Evolutionary conservation across 2,888 invertebrate genomes (phyloP).

Genomic region (Polietes domitor): DNA sequence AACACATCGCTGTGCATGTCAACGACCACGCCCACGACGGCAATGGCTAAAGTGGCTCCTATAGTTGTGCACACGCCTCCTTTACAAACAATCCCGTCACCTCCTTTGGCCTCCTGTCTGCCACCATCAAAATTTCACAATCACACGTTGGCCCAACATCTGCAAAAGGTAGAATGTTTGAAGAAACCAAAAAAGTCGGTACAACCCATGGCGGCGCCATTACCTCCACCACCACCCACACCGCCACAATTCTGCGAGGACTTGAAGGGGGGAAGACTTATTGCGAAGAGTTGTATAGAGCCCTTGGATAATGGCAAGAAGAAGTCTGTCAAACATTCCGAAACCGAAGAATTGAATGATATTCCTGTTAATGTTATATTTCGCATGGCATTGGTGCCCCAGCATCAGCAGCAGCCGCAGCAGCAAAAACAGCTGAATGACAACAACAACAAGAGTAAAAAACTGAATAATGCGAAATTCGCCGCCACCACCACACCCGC

Average conservation of each 20-base stretch:
- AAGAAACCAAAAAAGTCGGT: constrained; percentile 73
- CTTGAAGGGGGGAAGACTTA: constrained; percentile 67
- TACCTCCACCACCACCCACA: background rate
- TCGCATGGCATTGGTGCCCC: constrained; percentile 70
- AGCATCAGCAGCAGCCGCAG: constrained; percentile 33
- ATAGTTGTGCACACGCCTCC: constrained; percentile 62
- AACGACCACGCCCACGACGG: constrained; percentile 51
- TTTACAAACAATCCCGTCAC: constrained; percentile 33
- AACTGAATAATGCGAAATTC: constrained; percentile 55
- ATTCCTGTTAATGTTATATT: constrained; percentile 80
- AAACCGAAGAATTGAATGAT: constrained; percentile 77
- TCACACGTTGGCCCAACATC: constrained; percentile 78
- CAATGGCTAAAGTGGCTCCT: constrained; percentile 65
- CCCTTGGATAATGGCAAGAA: constrained; percentile 25
- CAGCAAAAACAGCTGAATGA: no score
- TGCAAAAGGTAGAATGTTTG: constrained; percentile 78
- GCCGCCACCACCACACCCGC: constrained; percentile 20
- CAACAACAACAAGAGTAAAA: constrained; percentile 41
- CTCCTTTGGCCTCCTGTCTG: constrained; percentile 69
- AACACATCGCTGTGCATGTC: constrained; percentile 33
- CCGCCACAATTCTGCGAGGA: constrained; percentile 10
- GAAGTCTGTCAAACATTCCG: constrained; percentile 75
- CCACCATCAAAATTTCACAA: constrained; percentile 80
- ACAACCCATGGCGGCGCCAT: constrained; percentile 30
- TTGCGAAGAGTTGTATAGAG: constrained; percentile 43